Evolutionary conservation across 2,113 vertebrate species (phyloP), one percentile per base, ranked within the genome.

Genomic region (Paramisgurnus dabryanus): DNA sequence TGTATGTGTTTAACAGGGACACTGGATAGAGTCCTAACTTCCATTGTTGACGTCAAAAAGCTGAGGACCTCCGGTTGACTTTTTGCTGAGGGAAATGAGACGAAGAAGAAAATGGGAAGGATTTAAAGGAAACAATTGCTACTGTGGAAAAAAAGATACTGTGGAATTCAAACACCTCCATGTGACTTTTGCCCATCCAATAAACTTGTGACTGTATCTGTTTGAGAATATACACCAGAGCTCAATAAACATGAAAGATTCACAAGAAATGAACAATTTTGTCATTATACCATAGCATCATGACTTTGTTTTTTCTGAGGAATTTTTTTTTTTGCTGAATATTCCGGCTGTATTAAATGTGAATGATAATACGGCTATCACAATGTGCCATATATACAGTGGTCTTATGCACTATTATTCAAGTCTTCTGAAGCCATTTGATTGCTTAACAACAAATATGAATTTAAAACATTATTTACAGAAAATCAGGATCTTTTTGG

Each of bases 1-100:
- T 87, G 60, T 82, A 91, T 90, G 81, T 75, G 40, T 92, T 92
- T 91, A 88, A 74, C 90, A 91, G 90, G 87, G 71, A 68, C 66
- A 39, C 67, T 81, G 82, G 76, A 70, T 72, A 34, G 66, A 57
- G 67, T 49, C 61, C 60, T 18, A 73, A 84, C 80, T 85, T 80
- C 83, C 40, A 63, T 69, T 64, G 27, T 18, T 27, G 69, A 86
- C 57, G 55, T 76, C 66, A 60, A 81, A 47, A 71, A 64, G 55
- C 65, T 65, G 15, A 27, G 67, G 55, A 70, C 76, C 79, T 85
- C 69, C 45, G 81, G 40, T 71, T 78, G 78, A 80, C 75, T 76
- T 80, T 47, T 45, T 76, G 71, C 63, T 83, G 7, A 80, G 60
- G 57, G 22, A 13, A 41, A 72, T 34, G 22, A 60, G 74, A 83